phyloP scores from a whole-genome alignment of 2,797 vertebrate species.

The Meriones psammophilus region DNA sequence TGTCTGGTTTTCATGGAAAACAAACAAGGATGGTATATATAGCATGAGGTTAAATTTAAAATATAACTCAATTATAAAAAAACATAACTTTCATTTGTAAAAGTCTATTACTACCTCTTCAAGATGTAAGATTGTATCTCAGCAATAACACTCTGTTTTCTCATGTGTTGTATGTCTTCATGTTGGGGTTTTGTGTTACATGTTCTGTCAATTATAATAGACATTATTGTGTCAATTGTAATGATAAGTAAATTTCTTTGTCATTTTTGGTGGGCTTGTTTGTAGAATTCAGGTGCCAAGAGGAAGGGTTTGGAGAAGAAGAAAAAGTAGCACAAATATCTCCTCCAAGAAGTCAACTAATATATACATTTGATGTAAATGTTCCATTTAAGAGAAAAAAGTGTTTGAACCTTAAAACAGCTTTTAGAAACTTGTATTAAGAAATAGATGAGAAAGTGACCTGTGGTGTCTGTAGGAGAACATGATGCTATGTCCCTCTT shows the following conservation, averaged over 20 bases:
- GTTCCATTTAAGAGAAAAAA: background rate
- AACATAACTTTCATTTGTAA: background rate
- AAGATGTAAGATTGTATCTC: background rate
- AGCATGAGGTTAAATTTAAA: background rate
- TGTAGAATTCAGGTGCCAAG: background rate
- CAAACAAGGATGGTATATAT: background rate
- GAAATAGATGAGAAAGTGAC: background rate
- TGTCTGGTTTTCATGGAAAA: background rate
- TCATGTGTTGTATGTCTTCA: background rate
- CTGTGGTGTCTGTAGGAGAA: background rate
- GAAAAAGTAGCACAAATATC: background rate
- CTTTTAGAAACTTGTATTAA: background rate
- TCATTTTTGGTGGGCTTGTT: background rate
- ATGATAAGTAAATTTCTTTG: background rate
- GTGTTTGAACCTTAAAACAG: background rate
- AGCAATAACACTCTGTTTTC: background rate
- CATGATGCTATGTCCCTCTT: background rate
- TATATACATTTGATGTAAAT: background rate
- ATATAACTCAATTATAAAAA: no score
- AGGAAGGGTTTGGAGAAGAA: background rate
- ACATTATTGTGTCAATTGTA: background rate
- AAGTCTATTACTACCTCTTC: background rate
- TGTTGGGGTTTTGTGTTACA: background rate
- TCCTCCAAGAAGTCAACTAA: background rate
- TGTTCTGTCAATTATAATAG: background rate